A percentile compares a stretch with the other conserved stretches of the same genome.
phyloP scores from a whole-genome alignment of 1,140 invertebrate species.

The Euura saliciscinereae region DNA sequence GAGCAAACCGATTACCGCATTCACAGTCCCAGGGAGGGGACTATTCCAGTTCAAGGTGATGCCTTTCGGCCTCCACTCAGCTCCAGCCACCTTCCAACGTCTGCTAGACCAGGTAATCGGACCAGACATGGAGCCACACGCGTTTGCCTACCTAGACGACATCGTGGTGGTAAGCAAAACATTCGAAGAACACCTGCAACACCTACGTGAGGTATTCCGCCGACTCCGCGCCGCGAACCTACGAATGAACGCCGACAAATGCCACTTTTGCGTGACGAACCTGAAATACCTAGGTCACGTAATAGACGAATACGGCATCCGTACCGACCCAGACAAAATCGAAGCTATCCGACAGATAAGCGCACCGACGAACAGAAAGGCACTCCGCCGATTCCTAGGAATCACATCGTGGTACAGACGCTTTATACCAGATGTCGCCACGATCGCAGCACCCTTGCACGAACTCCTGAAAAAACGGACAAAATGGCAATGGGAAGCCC shows the following conservation, averaged over 20 bases:
- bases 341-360: too few relatives aligned
- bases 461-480: constrained; percentile 8
- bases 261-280: constrained; percentile 17
- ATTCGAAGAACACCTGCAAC: constrained; percentile 46
- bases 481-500: not conserved
- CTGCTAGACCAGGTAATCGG: constrained; percentile 47
- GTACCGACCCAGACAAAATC: constrained; percentile 29
- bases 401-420: constrained; percentile 46
- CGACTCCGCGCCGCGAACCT: constrained; percentile 19
- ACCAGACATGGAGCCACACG: constrained; percentile 36
- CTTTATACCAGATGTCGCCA: constrained; percentile 47
- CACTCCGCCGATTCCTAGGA: too few relatives aligned
- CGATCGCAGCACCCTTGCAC: constrained; percentile 31
- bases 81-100: constrained; percentile 47
- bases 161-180: constrained; percentile 39
- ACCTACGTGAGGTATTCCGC: too few relatives aligned
- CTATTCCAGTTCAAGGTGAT: constrained; percentile 49
- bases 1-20: constrained; percentile 51
- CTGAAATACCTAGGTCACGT: constrained; percentile 33
- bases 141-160: constrained; percentile 45
- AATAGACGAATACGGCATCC: constrained; percentile 25
- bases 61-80: constrained; percentile 52
- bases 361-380: too few relatives aligned
- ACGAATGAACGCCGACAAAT: constrained; percentile 25
- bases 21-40: constrained; percentile 48